Evolutionary conservation across 1,140 invertebrate genomes (phyloP).

Genomic region (Homarus americanus): DNA sequence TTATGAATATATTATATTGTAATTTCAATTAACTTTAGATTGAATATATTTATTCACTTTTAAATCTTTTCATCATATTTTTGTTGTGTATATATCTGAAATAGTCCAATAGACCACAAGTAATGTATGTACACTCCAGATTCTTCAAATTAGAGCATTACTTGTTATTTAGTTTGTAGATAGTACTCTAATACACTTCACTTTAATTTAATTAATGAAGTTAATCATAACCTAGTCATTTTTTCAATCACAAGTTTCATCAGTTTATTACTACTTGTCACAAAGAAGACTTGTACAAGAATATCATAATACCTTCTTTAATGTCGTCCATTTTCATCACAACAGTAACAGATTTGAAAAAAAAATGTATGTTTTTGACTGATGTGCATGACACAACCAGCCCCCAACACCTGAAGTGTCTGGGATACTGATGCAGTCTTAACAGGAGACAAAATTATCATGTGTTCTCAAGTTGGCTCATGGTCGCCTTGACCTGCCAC

Average conservation of each 20-base stretch:
- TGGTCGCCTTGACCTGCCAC: not conserved
- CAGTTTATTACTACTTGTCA: conserved; percentile 30
- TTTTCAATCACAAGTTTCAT: conserved; percentile 32
- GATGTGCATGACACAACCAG: too few species aligned
- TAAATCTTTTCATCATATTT: conserved; percentile 30
- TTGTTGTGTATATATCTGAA: conserved; percentile 35
- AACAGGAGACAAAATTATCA: not conserved
- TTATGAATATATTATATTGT: conserved; percentile 14
- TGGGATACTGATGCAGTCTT: not conserved
- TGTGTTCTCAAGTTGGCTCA: not conserved
- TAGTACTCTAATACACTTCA: conserved; percentile 31
- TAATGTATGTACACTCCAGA: conserved; percentile 42
- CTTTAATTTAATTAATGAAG: conserved; percentile 44
- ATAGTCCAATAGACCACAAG: conserved; percentile 25
- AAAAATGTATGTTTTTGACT: too few species aligned
- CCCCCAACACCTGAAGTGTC: not conserved
- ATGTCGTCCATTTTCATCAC: not conserved
- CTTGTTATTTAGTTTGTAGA: conserved; percentile 47
- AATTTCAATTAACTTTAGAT: conserved; percentile 35
- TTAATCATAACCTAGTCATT: conserved; percentile 57
- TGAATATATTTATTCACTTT: conserved; percentile 50
- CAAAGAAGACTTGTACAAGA: conserved; percentile 31
- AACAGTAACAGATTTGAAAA: not conserved
- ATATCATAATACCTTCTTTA: conserved; percentile 22
- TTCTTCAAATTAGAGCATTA: conserved; percentile 24